Evolutionary conservation across 2,888 invertebrate species (phyloP), one percentile per base, ranked within the genome.

Genomic region (Hypselothyrea guttata): DNA sequence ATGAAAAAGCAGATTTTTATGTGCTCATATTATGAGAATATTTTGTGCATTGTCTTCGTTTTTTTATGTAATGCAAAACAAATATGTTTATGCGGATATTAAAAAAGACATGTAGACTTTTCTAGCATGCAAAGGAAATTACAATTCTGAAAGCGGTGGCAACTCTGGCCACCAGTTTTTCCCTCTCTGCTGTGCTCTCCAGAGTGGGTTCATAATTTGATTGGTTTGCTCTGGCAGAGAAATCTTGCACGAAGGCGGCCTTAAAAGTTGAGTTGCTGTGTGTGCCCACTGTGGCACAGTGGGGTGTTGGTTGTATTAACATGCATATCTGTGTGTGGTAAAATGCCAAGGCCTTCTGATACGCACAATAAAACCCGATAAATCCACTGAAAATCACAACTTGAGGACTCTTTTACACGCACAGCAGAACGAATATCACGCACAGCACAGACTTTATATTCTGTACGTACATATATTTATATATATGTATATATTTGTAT

Each of bases 361-460:
- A 79, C 84, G 75, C 85, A 75, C 77, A 83, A 82, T 82, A 81
- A 81, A 81, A 61, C 65, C 74, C 68, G 60, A 71, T 73, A 85
- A 81, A 76, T 69, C 85, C 60, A 42, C 60, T 58, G 38, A 60
- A 77, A 81, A 79, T 84, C 85, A 83, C 71, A 84, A 75, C 65
- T 73, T 81, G 71, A 85, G 64, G 79, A 69, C 74, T 68, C 71
- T 69, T 75, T 73, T 54, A 61, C 81, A 81, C 85, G 85, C 81
- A 68, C 47, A 56, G 31, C 12, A 38, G 33, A 1, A 45, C 27
- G 31, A 35, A 45, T 45, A 54, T 46, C 65, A 74, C 67, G 62
- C 56, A 57, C 58, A 48, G 54, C 51, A 47, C 42, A 9, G 47
- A 41, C 37, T 41, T 38, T 46, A 40, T 28, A 42, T n/a, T 34